Evolutionary conservation across 2,797 vertebrate genomes (phyloP).

Genomic region (Typhlichthys eigenmanni): DNA sequence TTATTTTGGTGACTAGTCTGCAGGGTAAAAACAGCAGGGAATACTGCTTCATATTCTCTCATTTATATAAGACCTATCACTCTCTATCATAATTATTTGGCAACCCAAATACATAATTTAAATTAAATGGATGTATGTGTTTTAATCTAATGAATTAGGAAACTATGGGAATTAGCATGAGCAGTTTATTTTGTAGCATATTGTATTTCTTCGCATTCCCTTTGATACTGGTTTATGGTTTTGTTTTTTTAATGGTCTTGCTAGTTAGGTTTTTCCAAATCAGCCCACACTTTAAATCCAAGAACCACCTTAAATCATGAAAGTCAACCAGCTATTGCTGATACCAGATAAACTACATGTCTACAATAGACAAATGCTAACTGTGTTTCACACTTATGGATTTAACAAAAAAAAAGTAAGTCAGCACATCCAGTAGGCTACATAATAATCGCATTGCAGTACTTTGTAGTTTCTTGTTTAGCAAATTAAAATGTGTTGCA

Average conservation of each 20-base stretch:
- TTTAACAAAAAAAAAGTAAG: too few species aligned
- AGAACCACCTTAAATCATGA: not conserved
- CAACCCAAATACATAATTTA: too few species aligned
- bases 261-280: too few species aligned
- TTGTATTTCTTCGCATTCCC: too few species aligned
- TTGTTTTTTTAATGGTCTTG: too few species aligned
- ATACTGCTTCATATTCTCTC: constrained; percentile 6
- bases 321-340: not conserved
- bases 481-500: constrained; percentile 2
- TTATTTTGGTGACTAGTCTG: constrained; percentile 18
- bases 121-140: too few species aligned
- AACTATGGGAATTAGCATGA: constrained; percentile 21
- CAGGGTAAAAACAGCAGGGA: constrained; percentile 19
- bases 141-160: constrained; percentile 23
- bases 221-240: too few species aligned
- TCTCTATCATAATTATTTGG: too few species aligned
- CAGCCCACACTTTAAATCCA: not conserved
- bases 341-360: not conserved
- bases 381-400: too few species aligned
- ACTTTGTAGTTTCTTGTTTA: constrained; percentile 2
- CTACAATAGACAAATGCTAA: too few species aligned
- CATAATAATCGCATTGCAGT: not conserved
- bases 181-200: too few species aligned
- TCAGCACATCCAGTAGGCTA: not conserved
- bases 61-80: too few species aligned